These are phyloP conservation scores for Lasioglossum vierecki DNA, from an alignment of 2,888 invertebrate species.

Conservation along the genomic window DNA sequence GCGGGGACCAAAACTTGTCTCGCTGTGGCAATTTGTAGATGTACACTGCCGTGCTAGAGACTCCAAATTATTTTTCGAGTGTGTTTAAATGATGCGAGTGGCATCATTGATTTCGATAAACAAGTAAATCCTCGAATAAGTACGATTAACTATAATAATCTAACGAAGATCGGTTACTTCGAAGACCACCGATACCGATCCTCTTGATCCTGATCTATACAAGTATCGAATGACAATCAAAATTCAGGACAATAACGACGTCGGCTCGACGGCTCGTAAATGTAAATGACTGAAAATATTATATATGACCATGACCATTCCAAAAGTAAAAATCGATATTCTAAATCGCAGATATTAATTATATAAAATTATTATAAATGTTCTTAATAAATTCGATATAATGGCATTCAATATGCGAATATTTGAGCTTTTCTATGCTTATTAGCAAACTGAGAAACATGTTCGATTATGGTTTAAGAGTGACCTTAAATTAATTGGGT, in stretches of 20 bases:
- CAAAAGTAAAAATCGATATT: background rate
- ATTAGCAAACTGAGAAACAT: background rate
- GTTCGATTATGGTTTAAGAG: background rate
- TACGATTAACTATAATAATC: too few species aligned
- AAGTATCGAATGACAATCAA: background rate
- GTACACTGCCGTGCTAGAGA: background rate
- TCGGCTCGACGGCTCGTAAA: background rate
- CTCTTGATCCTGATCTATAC: too few species aligned
- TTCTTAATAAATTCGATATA: background rate
- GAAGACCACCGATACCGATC: background rate
- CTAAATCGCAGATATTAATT: background rate
- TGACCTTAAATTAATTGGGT: background rate
- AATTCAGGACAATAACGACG: too few species aligned
- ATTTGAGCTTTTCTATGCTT: background rate
- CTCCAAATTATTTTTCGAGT: background rate
- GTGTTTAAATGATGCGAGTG: background rate
- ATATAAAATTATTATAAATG: background rate
- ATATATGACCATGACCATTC: background rate
- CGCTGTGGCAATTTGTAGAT: background rate
- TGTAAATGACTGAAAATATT: background rate
- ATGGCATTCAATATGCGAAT: background rate
- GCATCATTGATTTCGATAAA: background rate
- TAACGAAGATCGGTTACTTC: background rate
- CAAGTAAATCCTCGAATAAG: background rate
- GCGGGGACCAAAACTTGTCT: constrained; percentile 13